Evolutionary conservation across 2,113 vertebrate species (phyloP).

Genomic region (Pollachius pollachius): DNA sequence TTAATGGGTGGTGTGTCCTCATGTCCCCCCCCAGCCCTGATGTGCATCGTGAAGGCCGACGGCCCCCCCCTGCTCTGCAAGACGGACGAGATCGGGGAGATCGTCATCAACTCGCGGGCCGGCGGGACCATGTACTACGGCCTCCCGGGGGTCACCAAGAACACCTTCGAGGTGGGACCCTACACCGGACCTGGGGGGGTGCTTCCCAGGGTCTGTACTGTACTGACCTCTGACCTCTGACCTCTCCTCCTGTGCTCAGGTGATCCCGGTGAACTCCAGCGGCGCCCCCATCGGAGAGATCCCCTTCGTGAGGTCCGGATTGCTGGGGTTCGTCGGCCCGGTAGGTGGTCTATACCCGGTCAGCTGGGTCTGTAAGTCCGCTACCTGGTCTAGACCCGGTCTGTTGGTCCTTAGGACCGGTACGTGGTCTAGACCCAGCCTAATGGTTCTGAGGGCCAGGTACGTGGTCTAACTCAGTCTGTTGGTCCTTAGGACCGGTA

Average conservation of each 20-base stretch:
- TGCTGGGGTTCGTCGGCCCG: constrained; percentile 94
- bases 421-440: background rate
- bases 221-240: too few species aligned
- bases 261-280: constrained; percentile 85
- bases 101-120: constrained; percentile 91
- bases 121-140: constrained; percentile 95
- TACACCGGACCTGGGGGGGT: background rate
- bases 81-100: constrained; percentile 96
- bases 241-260: constrained; percentile 66
- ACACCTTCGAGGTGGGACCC: constrained; percentile 87
- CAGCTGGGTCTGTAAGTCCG: background rate
- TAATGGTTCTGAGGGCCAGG: rapidly evolving
- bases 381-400: background rate
- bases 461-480: background rate
- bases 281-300: constrained; percentile 90
- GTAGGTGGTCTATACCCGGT: constrained; percentile 70
- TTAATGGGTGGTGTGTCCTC: too few species aligned
- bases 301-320: constrained; percentile 91
- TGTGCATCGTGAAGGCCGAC: constrained; percentile 93
- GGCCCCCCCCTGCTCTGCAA: constrained; percentile 92
- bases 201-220: too few species aligned
- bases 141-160: constrained; percentile 92
- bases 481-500: too few species aligned
- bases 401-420: too few species aligned
- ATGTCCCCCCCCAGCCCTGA: constrained; percentile 76